Evolutionary conservation across 2,797 vertebrate species (phyloP).

Genomic region (Botia kubotai): DNA sequence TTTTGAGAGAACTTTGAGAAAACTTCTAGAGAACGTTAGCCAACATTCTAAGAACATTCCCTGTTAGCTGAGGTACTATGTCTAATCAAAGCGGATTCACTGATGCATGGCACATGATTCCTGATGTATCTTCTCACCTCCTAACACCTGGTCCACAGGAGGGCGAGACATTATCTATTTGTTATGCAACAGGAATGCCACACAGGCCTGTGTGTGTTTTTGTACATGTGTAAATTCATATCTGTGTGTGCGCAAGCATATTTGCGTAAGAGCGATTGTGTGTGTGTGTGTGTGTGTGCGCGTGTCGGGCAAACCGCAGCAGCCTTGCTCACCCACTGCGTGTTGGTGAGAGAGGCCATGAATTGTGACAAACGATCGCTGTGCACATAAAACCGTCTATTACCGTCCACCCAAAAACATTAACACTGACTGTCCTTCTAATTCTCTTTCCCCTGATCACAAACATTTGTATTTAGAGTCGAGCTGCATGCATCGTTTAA

Average conservation of each 20-base stretch:
- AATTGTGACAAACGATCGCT: slow-evolving; percentile 21
- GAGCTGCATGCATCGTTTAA: not conserved
- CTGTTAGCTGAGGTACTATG: too few species aligned
- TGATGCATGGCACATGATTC: not conserved
- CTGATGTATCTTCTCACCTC: not conserved
- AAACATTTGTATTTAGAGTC: not conserved
- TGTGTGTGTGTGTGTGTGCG: not conserved
- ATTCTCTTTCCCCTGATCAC: not conserved
- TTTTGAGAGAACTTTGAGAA: too few species aligned
- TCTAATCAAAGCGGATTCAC: not conserved
- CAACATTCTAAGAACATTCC: too few species aligned
- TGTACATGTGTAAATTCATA: slow-evolving; percentile 16
- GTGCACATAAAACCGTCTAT: slow-evolving; percentile 8
- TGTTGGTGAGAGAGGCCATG: not conserved
- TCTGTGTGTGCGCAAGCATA: slow-evolving; percentile 33
- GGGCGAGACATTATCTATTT: slow-evolving; percentile 1
- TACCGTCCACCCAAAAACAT: too few species aligned
- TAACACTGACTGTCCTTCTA: slow-evolving; percentile 2
- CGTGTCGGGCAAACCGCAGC: slow-evolving; percentile 17
- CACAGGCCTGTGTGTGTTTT: not conserved
- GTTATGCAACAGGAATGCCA: slow-evolving; percentile 9
- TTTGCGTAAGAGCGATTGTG: slow-evolving; percentile 8
- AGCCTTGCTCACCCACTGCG: not conserved
- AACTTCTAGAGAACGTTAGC: too few species aligned
- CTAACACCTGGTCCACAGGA: not conserved